These are phyloP conservation scores for Engystomops pustulosus DNA, from an alignment of 2,113 vertebrate genomes.

Conservation along the genomic window DNA sequence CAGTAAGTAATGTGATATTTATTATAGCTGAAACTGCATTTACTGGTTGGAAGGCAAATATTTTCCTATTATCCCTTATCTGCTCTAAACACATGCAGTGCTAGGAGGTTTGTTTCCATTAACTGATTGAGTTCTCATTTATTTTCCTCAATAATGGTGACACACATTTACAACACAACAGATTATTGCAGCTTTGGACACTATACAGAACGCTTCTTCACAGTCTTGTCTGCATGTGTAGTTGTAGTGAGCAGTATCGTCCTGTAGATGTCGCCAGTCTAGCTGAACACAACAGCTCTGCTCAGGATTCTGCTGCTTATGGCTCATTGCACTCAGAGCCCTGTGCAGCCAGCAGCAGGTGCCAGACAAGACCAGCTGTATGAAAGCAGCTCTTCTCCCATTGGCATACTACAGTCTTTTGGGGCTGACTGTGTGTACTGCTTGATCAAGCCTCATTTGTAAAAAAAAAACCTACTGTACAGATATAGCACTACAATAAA, in stretches of 20 bases:
- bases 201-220: background rate
- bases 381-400: conserved; percentile 23
- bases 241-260: conserved; percentile 23
- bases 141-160: conserved; percentile 11
- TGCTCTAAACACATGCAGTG: conserved; percentile 37
- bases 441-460: background rate
- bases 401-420: background rate
- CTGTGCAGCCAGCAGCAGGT: conserved; percentile 47
- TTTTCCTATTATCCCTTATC: conserved; percentile 41
- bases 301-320: background rate
- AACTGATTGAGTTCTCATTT: conserved; percentile 18
- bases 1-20: conserved; percentile 14
- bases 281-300: conserved; percentile 47
- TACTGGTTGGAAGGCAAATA: conserved; percentile 8
- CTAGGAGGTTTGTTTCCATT: conserved; percentile 7
- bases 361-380: conserved; percentile 47
- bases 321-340: conserved; percentile 11
- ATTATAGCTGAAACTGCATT: conserved; percentile 22
- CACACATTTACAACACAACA: conserved; percentile 26
- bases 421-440: background rate
- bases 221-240: background rate
- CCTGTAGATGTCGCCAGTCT: conserved; percentile 65
- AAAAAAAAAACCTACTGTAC: background rate
- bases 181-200: background rate
- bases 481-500: background rate